phyloP scores from a whole-genome alignment of 1,140 invertebrate genomes.

The Tachypleus tridentatus region DNA sequence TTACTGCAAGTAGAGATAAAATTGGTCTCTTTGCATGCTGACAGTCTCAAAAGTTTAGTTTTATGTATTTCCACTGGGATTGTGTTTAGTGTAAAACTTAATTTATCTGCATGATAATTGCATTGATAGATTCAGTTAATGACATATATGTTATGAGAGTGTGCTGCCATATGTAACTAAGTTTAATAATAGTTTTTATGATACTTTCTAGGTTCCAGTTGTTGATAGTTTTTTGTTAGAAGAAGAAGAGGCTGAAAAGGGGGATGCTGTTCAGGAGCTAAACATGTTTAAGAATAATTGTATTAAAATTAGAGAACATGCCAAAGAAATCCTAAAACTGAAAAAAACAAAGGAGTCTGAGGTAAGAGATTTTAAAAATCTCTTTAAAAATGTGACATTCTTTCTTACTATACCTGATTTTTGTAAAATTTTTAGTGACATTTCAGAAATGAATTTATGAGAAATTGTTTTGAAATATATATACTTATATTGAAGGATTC shows the following conservation, averaged over 20 bases:
- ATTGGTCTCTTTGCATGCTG: too few relatives aligned
- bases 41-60: too few relatives aligned
- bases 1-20: too few relatives aligned
- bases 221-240: slow-evolving; percentile 35
- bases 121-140: too few relatives aligned
- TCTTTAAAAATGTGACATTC: slow-evolving; percentile 9
- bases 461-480: slow-evolving; percentile 2
- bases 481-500: slow-evolving; percentile 33
- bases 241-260: slow-evolving; percentile 55
- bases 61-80: too few relatives aligned
- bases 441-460: too few relatives aligned
- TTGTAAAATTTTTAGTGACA: too few relatives aligned
- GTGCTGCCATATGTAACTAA: too few relatives aligned
- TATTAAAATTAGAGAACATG: slow-evolving; percentile 48
- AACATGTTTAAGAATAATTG: slow-evolving; percentile 50
- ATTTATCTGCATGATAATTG: too few relatives aligned
- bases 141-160: too few relatives aligned
- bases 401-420: slow-evolving; percentile 5
- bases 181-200: too few relatives aligned
- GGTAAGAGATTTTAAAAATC: slow-evolving; percentile 20
- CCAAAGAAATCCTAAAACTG: slow-evolving; percentile 49
- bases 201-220: not conserved
- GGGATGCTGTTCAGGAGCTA: slow-evolving; percentile 42
- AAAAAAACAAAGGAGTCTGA: slow-evolving; percentile 40
- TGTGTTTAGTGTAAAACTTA: too few relatives aligned